Percentiles rank a stretch among this genome's conserved stretches.
Conservation (phyloP, 1,140 invertebrate species). For the Maconellicoccus hirsutus region DNA sequence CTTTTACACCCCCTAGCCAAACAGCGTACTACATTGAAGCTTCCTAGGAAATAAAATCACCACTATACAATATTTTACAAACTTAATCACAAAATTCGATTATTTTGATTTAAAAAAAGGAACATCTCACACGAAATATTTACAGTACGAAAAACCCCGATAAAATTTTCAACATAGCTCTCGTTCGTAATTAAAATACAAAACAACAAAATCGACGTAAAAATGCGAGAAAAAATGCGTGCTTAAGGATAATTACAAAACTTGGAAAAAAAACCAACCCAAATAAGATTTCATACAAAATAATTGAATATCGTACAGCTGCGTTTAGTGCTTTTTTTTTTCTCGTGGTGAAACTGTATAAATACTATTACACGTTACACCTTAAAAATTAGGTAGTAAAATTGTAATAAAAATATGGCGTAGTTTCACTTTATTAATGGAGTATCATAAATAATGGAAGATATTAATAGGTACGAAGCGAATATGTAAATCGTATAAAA, state of each 20-base stretch:
- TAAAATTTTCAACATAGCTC: too few species aligned
- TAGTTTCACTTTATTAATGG: neutral
- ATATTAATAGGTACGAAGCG: neutral
- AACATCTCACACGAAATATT: too few species aligned
- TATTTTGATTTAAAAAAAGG: too few species aligned
- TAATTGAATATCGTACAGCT: constrained; percentile 2
- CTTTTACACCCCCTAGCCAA: too few species aligned
- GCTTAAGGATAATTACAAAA: neutral
- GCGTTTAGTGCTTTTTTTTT: neutral
- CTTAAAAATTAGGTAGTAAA: neutral
- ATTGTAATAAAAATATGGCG: neutral
- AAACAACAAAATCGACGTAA: neutral
- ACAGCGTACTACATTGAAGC: too few species aligned
- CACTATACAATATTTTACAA: too few species aligned
- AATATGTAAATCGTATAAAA: neutral
- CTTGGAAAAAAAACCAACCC: neutral
- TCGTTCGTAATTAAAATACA: neutral
- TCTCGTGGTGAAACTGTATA: neutral
- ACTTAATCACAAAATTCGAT: too few species aligned
- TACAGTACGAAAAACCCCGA: too few species aligned
- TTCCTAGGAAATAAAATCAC: too few species aligned
- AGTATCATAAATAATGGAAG: neutral
- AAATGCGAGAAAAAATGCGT: neutral
- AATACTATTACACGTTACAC: neutral
- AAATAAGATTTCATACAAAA: neutral